These are phyloP conservation scores for Schizopygopsis malacanthus DNA, from an alignment of 2,797 vertebrate genomes.

Conservation along the genomic window DNA sequence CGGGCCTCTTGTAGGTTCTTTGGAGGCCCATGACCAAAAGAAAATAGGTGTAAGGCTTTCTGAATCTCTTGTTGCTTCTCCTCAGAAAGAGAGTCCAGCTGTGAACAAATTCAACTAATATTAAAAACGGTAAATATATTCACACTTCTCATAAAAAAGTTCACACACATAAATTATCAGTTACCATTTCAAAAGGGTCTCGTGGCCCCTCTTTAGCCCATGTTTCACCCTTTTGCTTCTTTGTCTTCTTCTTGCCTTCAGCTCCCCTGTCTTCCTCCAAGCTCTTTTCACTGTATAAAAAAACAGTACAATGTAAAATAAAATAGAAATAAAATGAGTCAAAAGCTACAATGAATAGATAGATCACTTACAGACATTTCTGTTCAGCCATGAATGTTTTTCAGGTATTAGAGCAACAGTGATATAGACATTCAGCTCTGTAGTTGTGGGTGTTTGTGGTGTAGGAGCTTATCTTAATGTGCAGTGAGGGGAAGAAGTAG, in stretches of 20 bases:
- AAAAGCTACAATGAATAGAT: not conserved
- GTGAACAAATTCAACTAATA: constrained; percentile 43
- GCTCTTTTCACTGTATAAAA: constrained; percentile 28
- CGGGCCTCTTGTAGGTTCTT: constrained; percentile 91
- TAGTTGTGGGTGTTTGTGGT: constrained; percentile 40
- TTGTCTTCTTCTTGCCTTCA: constrained; percentile 41
- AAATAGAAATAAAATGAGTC: not conserved
- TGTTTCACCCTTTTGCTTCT: constrained; percentile 40
- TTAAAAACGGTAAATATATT: not conserved
- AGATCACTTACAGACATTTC: constrained; percentile 45
- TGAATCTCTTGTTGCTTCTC: constrained; percentile 97
- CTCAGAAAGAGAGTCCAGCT: constrained; percentile 90
- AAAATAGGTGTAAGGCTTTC: constrained; percentile 93
- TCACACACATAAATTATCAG: constrained; percentile 10
- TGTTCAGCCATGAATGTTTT: constrained; percentile 44
- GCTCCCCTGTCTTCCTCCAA: not conserved
- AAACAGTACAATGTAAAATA: not conserved
- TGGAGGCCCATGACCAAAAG: constrained; percentile 85
- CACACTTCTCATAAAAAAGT: not conserved
- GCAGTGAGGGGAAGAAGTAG: constrained; percentile 33
- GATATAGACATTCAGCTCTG: not conserved
- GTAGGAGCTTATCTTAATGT: constrained; percentile 53
- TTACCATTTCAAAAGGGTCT: constrained; percentile 68
- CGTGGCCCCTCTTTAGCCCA: constrained; percentile 33
- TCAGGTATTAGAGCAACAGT: constrained; percentile 34